A percentile compares a stretch with the other conserved stretches of the same genome.
Evolutionary conservation across 2,797 vertebrate species (phyloP).

Genomic region (Dicrostonyx torquatus): DNA sequence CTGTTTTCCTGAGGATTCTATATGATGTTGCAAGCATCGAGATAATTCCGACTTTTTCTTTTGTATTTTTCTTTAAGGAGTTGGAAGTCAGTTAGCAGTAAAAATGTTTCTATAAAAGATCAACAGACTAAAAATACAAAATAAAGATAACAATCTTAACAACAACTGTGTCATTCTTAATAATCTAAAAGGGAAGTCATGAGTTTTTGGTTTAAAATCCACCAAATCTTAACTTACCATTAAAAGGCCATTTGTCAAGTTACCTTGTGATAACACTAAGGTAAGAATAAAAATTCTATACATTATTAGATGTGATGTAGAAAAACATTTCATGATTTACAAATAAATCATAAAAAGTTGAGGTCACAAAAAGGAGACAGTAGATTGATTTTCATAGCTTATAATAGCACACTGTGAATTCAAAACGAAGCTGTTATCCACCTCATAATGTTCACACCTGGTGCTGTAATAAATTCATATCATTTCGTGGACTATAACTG

Average conservation of each 20-base stretch:
- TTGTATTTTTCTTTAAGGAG: neutral
- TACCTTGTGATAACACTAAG: neutral
- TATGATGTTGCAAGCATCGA: neutral
- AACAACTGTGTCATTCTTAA: neutral
- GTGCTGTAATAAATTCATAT: conserved; percentile 52
- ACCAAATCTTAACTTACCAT: neutral
- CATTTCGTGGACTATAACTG: conserved; percentile 63
- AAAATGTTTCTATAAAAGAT: neutral
- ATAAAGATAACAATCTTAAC: neutral
- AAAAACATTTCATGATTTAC: neutral
- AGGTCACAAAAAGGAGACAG: neutral
- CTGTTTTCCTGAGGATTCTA: neutral
- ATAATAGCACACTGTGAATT: conserved; percentile 57
- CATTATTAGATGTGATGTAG: neutral
- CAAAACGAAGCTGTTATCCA: neutral
- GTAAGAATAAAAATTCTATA: neutral
- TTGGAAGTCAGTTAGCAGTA: neutral
- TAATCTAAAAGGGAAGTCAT: neutral
- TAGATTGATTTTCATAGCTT: conserved; percentile 28
- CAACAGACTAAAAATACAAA: neutral
- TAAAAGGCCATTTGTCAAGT: neutral
- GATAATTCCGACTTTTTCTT: neutral
- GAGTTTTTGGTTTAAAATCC: neutral
- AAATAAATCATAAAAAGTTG: neutral
- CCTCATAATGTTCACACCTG: conserved; percentile 49